Conservation (phyloP, 2,888 invertebrate genomes). For the Diarsia dahlii region DNA sequence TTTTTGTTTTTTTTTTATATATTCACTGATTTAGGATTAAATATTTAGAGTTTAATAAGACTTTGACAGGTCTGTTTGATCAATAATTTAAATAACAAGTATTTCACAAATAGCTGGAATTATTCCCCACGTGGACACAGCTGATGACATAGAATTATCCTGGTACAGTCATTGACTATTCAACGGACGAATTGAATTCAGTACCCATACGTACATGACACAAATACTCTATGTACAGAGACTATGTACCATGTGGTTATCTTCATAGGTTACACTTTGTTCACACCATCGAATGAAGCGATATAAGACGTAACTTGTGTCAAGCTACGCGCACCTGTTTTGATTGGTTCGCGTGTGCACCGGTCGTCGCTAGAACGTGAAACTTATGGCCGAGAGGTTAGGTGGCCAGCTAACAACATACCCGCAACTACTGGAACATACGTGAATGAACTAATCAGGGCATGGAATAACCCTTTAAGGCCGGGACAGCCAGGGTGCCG, state of each 20-base stretch:
- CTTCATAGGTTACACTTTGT: background rate
- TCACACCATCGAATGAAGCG: background rate
- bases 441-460: slow-evolving; percentile 14
- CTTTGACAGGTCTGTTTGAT: background rate
- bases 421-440: background rate
- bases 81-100: background rate
- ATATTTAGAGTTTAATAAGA: background rate
- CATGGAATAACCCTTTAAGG: slow-evolving; percentile 2
- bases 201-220: background rate
- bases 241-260: no score
- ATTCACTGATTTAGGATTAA: background rate
- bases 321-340: background rate
- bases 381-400: background rate
- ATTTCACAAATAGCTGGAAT: background rate
- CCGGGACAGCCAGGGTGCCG: background rate
- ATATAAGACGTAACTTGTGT: background rate
- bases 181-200: background rate
- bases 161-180: background rate
- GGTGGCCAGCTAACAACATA: background rate
- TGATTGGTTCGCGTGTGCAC: background rate
- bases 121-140: background rate
- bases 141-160: background rate
- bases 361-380: background rate
- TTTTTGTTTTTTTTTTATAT: background rate
- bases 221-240: background rate